Evolutionary conservation across 2,113 vertebrate species (phyloP), one percentile per base, ranked within the genome.

Genomic region (Empidonax alnorum): DNA sequence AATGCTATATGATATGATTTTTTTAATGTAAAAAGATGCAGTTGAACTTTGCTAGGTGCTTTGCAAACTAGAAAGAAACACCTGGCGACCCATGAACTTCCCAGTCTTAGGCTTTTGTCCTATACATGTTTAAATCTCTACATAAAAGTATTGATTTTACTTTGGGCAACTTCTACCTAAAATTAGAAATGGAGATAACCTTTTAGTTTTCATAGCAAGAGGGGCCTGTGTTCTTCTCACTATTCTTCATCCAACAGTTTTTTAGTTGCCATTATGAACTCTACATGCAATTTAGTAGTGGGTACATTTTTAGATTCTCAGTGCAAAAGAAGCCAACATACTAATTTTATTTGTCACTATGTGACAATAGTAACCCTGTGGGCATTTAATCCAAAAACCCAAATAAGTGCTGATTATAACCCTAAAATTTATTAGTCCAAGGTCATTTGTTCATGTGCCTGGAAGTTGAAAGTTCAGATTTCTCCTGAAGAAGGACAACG

Each of bases 251-350:
- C 12, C 7, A 76, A 31, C 8, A 65, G 2, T 30, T 53, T 9
- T n/a, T 62, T 53, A 39, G 18, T 46, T 9, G 24, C 13, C 28
- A 50, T 42, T 55, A 31, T 20, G 35, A 41, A 63, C 12, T 75
- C 25, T 55, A 46, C 9, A 35, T 16, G 8, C 0, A 4, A 22
- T 1, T 4, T 44, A 6, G 0, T 18, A 41, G 10, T 47, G 23
- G 3, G 4, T 21, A 7, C 4, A 31, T 44, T 92, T 85, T 90
- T 66, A 69, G 41, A 68, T 79, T 73, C 8, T 77, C 23, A 44
- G 10, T 22, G 8, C 6, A 52, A 52, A 90, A 68, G 11, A 69
- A 5, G 5, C 35, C 17, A 68, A 41, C 1, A 3, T 3, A 31
- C 3, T 46, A 41, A 66, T 71, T 83, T 66, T 55, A 23, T 53